These are phyloP conservation scores for Sebastes hubbsi DNA, from an alignment of 2,797 vertebrate genomes.

Conservation along the genomic window DNA sequence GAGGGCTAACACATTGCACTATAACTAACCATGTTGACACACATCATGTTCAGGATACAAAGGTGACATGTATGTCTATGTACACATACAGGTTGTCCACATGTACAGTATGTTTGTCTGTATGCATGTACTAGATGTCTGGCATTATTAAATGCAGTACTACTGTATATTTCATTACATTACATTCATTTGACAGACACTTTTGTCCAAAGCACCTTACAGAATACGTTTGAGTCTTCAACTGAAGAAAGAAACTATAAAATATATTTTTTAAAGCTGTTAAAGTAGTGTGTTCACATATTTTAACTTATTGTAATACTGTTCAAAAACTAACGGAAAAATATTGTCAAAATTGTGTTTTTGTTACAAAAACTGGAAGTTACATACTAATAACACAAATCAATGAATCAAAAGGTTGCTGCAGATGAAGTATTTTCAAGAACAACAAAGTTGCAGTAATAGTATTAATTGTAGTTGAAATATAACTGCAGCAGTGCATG, in stretches of 20 bases:
- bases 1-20: background rate
- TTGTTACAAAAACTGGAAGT: too few relatives aligned
- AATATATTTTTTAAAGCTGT: background rate
- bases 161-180: background rate
- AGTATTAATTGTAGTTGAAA: too few relatives aligned
- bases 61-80: background rate
- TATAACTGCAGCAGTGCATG: too few relatives aligned
- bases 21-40: background rate
- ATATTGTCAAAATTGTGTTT: too few relatives aligned
- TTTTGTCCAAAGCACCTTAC: background rate
- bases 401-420: too few relatives aligned
- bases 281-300: too few relatives aligned
- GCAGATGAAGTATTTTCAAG: too few relatives aligned
- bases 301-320: too few relatives aligned
- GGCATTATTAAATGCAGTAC: background rate
- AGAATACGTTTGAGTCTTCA: background rate
- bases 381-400: too few relatives aligned
- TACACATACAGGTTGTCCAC: background rate
- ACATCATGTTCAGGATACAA: background rate
- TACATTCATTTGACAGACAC: background rate
- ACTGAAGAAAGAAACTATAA: background rate
- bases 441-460: too few relatives aligned
- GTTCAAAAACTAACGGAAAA: too few relatives aligned
- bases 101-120: background rate
- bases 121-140: background rate